A percentile compares a stretch with the other conserved stretches of the same genome.
These are phyloP conservation scores for Bedellia somnulentella DNA, from an alignment of 2,888 invertebrate genomes.

Conservation along the genomic window DNA sequence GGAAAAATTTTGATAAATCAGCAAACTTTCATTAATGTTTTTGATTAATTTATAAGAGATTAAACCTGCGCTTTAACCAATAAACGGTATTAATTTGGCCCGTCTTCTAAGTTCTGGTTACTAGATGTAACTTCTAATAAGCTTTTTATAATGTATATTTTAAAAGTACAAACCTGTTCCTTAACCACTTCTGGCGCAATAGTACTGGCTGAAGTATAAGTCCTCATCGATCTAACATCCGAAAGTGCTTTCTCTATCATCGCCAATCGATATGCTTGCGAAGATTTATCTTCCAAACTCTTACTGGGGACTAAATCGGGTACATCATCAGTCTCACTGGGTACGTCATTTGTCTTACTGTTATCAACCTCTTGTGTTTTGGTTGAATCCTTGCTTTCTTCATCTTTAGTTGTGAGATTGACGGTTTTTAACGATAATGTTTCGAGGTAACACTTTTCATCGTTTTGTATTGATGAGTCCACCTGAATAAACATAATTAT, in stretches of 20 bases:
- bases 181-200: conserved; percentile 86
- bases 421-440: conserved; percentile 14
- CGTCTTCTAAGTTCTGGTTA: too few species aligned
- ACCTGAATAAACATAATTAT: conserved; percentile 20
- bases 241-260: conserved; percentile 62
- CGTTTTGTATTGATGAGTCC: conserved; percentile 36
- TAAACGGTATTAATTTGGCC: too few species aligned
- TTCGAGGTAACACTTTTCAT: conserved; percentile 21
- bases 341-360: not conserved
- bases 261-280: conserved; percentile 56
- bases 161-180: conserved; percentile 26
- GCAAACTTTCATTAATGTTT: too few species aligned
- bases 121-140: too few species aligned
- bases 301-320: conserved; percentile 7
- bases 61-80: too few species aligned
- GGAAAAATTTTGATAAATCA: too few species aligned
- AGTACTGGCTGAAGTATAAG: conserved; percentile 71
- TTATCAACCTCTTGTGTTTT: not conserved
- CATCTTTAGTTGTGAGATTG: conserved; percentile 14
- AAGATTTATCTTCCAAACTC: conserved; percentile 38
- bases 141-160: too few species aligned
- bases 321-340: conserved; percentile 5
- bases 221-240: conserved; percentile 59
- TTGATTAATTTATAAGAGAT: too few species aligned
- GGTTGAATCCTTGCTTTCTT: not conserved